Percentiles rank a stretch among this genome's conserved stretches.
Evolutionary conservation across 2,113 vertebrate species (phyloP).

Genomic region (Campylomormyrus tamandua): DNA sequence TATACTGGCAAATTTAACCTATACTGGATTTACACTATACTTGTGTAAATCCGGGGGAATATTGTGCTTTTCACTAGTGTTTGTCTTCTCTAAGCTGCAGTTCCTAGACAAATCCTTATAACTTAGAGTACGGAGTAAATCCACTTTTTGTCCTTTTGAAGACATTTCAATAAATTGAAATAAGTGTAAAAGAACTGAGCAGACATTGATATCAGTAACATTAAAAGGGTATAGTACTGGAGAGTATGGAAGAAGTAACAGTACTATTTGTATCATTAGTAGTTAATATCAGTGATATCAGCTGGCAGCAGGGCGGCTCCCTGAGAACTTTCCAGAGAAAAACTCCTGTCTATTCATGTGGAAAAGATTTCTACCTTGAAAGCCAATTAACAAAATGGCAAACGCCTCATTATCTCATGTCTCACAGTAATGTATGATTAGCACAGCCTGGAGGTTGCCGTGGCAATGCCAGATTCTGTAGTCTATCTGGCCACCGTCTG

Average conservation of each 20-base stretch:
- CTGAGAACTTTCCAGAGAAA: not conserved
- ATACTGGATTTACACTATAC: not conserved
- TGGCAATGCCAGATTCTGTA: constrained; percentile 1
- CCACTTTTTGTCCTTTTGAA: not conserved
- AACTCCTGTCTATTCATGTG: constrained; percentile 15
- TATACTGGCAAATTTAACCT: constrained; percentile 43
- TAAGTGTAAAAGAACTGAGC: not conserved
- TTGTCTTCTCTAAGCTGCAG: not conserved
- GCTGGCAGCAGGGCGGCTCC: not conserved
- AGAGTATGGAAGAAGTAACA: not conserved
- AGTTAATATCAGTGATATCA: not conserved
- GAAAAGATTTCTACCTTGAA: constrained; percentile 25
- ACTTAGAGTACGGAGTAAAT: not conserved
- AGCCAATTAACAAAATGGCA: constrained; percentile 24
- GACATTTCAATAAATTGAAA: not conserved
- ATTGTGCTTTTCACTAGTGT: constrained; percentile 40
- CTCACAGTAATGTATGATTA: constrained; percentile 28
- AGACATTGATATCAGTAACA: not conserved
- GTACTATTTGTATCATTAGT: not conserved
- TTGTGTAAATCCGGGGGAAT: constrained; percentile 50
- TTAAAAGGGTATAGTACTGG: not conserved
- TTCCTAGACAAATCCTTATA: not conserved
- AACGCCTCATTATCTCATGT: constrained; percentile 32
- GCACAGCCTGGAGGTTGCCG: constrained; percentile 28
- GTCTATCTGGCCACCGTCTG: constrained; percentile 23